Base-by-base conservation (phyloP, 2,113 vertebrate species). In the Anhinga rufa region DNA sequence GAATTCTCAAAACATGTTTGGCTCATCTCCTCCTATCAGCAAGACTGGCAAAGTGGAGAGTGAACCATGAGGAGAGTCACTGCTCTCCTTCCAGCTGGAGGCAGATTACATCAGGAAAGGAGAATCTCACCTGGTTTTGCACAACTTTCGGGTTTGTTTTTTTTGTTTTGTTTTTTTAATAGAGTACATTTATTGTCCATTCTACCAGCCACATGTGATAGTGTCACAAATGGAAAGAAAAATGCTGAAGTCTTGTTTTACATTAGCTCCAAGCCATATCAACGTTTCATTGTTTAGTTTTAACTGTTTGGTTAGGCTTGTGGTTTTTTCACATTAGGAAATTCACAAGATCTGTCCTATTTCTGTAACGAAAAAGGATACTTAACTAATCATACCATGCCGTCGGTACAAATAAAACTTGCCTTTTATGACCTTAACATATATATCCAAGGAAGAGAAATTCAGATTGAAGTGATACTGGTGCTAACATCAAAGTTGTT, bases 11-110 rank as follows among this genome's bases (percentile, higher is more conserved):
- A 70, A n/a, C 0, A 0, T 10, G 7, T 28, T 57, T 60, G 42
- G 16, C 5, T 86, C 2, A 0, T 20, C 54, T 69, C 12, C 12
- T 44, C 28, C 1, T 0, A 9, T 17, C 26, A 12, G 3, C 3
- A 0, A n/a, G 28, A 55, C 16, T 0, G 1, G 34, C 29, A 74
- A 15, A 87, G 40, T 1, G 1, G 29, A 58, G 28, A 55, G 14
- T 6, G 10, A 88, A 20, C 4, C 18, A 19, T 0, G 0, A 12
- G 31, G 12, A 74, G 9, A 80, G 75, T 10, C 48, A 6, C 34
- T 36, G 11, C 10, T 68, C 13, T 49, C 17, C 24, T 82, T 19
- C 51, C 19, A 14, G 6, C 5, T 8, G 58, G 26, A 65, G 15
- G 25, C 10, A 51, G 32, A 17, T 4, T 32, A 14, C 28, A 38